These are phyloP conservation scores for Galeruca laticollis DNA, from an alignment of 2,888 invertebrate genomes.

Conservation along the genomic window DNA sequence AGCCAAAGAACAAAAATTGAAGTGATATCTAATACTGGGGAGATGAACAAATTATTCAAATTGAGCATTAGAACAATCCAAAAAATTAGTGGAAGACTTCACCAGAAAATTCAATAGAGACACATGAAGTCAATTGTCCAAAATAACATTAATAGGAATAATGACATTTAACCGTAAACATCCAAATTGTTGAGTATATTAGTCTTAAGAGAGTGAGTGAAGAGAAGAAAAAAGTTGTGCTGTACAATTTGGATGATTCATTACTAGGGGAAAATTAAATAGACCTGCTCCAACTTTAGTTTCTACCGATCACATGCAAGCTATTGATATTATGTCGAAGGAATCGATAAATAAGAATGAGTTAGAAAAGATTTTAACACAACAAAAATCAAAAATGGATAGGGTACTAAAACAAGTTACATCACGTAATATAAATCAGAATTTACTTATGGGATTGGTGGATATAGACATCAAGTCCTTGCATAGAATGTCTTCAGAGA, in stretches of 20 bases:
- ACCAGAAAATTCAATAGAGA: neutral
- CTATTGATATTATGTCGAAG: no score
- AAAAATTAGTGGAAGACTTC: no score
- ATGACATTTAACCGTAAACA: slow-evolving; percentile 22
- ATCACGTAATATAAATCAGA: neutral
- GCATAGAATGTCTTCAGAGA: no score
- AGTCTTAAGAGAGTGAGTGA: slow-evolving; percentile 11
- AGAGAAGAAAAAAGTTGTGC: slow-evolving; percentile 8
- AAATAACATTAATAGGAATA: slow-evolving; percentile 11
- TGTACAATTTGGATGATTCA: slow-evolving; percentile 21
- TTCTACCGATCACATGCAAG: slow-evolving; percentile 1
- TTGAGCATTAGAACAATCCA: slow-evolving; percentile 6
- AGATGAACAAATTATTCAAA: slow-evolving; percentile 6
- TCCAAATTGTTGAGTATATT: slow-evolving; percentile 16
- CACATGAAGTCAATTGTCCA: slow-evolving; percentile 7
- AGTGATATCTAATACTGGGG: slow-evolving; percentile 1
- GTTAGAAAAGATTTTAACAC: no score
- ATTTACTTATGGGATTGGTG: neutral
- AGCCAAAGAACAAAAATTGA: slow-evolving; percentile 19
- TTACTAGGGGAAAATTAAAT: slow-evolving; percentile 22
- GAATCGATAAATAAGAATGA: no score
- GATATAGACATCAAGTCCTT: neutral
- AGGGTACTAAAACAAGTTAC: no score
- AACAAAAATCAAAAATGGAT: no score
- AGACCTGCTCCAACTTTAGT: slow-evolving; percentile 21